These are phyloP conservation scores for Hirtodrosophila trivittata DNA, from an alignment of 2,888 invertebrate species.

Conservation along the genomic window DNA sequence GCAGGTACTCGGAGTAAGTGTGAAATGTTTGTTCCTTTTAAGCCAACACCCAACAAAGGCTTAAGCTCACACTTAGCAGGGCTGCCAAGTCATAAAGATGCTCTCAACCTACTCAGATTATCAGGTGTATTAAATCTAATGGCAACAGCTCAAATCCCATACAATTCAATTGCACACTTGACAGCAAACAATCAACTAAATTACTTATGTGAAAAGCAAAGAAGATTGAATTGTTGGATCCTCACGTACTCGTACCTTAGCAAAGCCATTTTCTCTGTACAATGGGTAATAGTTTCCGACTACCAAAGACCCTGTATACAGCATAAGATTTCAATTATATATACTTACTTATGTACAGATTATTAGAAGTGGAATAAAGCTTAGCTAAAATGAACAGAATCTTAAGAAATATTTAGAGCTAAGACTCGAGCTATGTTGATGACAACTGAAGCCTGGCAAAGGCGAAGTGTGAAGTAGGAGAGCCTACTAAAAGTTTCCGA, in stretches of 20 bases:
- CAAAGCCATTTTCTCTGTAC: too few species aligned
- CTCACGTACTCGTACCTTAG: constrained; percentile 7
- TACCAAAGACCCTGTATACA: background rate
- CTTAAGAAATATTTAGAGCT: too few species aligned
- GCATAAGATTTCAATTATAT: too few species aligned
- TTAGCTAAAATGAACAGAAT: too few species aligned
- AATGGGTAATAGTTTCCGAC: constrained; percentile 1
- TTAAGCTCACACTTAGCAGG: constrained; percentile 35
- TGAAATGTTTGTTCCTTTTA: constrained; percentile 51
- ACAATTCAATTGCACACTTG: constrained; percentile 71
- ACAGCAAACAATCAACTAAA: constrained; percentile 45
- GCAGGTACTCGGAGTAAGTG: constrained; percentile 42
- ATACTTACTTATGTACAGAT: too few species aligned
- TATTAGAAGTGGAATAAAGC: too few species aligned
- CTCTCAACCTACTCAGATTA: constrained; percentile 32
- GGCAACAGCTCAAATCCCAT: constrained; percentile 63
- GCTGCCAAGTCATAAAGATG: constrained; percentile 51
- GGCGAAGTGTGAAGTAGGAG: too few species aligned
- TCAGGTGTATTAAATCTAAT: constrained; percentile 70
- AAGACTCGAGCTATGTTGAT: too few species aligned
- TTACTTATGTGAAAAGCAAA: constrained; percentile 3
- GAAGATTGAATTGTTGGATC: constrained; percentile 5
- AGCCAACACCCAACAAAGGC: constrained; percentile 36
- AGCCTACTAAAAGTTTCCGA: too few species aligned
- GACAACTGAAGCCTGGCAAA: too few species aligned